Conservation (phyloP, 2,113 vertebrate species). For the Hemiscyllium ocellatum region DNA sequence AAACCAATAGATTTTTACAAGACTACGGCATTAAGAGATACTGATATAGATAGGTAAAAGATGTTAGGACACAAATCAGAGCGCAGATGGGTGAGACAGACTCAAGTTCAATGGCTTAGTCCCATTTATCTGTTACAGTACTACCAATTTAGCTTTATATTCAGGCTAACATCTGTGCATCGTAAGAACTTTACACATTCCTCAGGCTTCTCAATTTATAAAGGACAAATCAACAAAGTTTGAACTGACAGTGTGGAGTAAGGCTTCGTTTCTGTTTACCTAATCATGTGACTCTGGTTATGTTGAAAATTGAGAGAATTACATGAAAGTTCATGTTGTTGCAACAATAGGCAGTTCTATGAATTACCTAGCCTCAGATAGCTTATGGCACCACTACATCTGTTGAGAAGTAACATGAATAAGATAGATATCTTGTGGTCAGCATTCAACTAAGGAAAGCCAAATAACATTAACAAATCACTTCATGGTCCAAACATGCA, state of each 20-base stretch:
- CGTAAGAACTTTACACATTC: background rate
- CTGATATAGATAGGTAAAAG: background rate
- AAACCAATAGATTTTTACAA: background rate
- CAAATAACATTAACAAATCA: background rate
- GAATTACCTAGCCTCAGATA: background rate
- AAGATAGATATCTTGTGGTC: background rate
- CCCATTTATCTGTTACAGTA: background rate
- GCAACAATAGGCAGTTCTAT: background rate
- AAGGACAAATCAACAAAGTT: background rate
- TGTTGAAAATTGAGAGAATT: background rate
- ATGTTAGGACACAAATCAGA: background rate
- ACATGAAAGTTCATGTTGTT: background rate
- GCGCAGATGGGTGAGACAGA: background rate
- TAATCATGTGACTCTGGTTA: background rate
- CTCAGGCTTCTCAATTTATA: background rate
- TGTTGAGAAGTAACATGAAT: background rate
- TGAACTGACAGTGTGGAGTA: background rate
- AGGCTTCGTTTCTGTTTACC: background rate
- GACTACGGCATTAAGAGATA: background rate
- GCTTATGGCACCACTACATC: background rate
- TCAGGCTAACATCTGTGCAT: background rate
- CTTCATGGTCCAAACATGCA: background rate
- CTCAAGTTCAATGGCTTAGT: background rate
- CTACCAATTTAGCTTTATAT: background rate
- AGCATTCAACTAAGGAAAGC: slow-evolving; percentile 9